Conservation (phyloP, 37 sponge, comb jelly and placozoan genomes). For the Spongilla lacustris region DNA sequence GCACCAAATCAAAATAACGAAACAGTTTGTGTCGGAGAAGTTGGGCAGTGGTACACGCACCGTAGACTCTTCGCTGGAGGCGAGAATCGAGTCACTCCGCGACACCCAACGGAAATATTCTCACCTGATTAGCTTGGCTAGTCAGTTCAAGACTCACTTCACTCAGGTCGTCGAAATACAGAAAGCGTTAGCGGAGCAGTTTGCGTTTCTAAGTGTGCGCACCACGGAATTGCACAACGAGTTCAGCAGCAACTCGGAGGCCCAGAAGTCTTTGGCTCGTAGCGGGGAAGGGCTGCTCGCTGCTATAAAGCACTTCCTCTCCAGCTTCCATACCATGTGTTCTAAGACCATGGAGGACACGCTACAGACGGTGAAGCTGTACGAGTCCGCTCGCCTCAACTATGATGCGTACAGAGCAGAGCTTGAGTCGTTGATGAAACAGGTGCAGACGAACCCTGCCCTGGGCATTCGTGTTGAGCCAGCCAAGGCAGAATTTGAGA, state of each 20-base stretch:
- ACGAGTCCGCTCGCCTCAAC: constrained; percentile 74
- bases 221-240: constrained; percentile 78
- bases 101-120: constrained; percentile 87
- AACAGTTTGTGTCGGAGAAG: constrained; percentile 83
- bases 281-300: constrained; percentile 79
- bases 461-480: constrained; percentile 52
- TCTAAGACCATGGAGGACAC: constrained; percentile 96
- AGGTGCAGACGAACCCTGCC: constrained; percentile 42
- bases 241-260: constrained; percentile 81
- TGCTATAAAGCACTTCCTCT: constrained; percentile 57
- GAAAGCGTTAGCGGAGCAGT: constrained; percentile 83
- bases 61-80: constrained; percentile 77
- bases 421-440: constrained; percentile 58
- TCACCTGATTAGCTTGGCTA: constrained; percentile 59
- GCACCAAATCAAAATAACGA: constrained; percentile 70
- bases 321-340: constrained; percentile 76
- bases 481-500: constrained; percentile 70
- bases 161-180: constrained; percentile 72
- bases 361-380: constrained; percentile 77
- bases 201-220: constrained; percentile 82
- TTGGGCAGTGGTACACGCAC: constrained; percentile 80
- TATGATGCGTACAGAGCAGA: constrained; percentile 91
- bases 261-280: constrained; percentile 73
- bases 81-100: constrained; percentile 54
- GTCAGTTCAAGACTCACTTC: constrained; percentile 63